Base-by-base conservation (phyloP, 2,888 invertebrate genomes). In the Megalurothrips usitatus region DNA sequence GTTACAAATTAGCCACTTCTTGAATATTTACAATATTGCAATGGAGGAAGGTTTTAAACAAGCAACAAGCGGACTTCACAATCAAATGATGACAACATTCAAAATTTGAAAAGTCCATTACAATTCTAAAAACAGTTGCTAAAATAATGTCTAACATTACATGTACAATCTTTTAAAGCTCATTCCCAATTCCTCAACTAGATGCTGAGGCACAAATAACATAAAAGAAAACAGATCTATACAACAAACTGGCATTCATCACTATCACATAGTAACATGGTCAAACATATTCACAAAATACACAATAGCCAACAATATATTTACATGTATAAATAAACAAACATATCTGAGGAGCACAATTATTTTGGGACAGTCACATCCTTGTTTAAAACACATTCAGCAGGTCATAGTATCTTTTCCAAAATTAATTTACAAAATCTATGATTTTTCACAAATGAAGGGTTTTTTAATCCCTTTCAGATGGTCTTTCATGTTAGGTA, bases 211-310 rank as follows among this genome's bases (percentile, higher is more conserved):
- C 68, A 75, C 68, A 75, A 75, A 75, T 26, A 12, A 26, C 12
- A 26, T 75, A 75, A 75, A 75, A 26, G 68, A 75, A 75, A 26
- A 26, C 26, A 26, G 10, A 75, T 14, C 19, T 75, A 75, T 26
- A 26, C 23, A 75, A 23, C 68, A 75, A 23, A 58, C 58, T 26
- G 26, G 23, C 26, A 75, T 75, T 12, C 26, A 75, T 75, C 68
- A 75, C 68, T 75, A 75, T 75, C 68, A 75, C 68, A 75, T 26
- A 75, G 68, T 26, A 75, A 75, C 26, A 75, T 75, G 1, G 68
- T 75, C 26, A 75, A 75, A 75, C 68, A 12, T 75, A 75, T 75
- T 75, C 26, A 75, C 68, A 75, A 26, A 75, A 75, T 75, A 26
- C 26, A 75, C 68, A 75, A 75, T 26, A 26, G 12, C 68, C 26